Evolutionary conservation across 2,888 invertebrate genomes (phyloP).

Genomic region (Dorcus hopei): DNA sequence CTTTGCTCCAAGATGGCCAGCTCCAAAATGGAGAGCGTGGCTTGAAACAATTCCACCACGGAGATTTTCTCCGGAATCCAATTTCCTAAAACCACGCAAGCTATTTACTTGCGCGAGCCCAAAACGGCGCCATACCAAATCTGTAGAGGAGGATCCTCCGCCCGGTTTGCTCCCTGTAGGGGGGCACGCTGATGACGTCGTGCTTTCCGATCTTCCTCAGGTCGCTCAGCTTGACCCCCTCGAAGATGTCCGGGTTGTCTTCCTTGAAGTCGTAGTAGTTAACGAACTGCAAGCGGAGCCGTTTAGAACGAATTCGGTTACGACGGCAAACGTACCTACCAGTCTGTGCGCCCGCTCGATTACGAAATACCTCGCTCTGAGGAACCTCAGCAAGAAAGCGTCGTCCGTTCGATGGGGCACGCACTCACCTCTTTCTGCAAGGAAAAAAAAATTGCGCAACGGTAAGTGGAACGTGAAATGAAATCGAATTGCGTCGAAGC

Average conservation of each 20-base stretch:
- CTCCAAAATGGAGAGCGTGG: constrained; percentile 67
- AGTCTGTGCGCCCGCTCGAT: constrained; percentile 69
- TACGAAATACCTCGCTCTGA: constrained; percentile 71
- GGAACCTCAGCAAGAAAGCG: constrained; percentile 68
- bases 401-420: constrained; percentile 74
- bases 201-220: constrained; percentile 65
- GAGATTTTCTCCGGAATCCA: constrained; percentile 70
- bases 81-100: constrained; percentile 52
- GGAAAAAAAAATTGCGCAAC: neutral
- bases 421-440: constrained; percentile 70
- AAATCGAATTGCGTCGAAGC: too few relatives aligned
- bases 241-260: constrained; percentile 65
- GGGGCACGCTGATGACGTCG: constrained; percentile 68
- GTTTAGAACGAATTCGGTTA: neutral
- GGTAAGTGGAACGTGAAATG: neutral
- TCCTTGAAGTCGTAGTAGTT: constrained; percentile 75
- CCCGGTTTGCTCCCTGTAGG: constrained; percentile 73
- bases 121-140: constrained; percentile 53
- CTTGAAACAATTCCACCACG: constrained; percentile 69
- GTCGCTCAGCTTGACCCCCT: constrained; percentile 64
- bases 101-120: neutral
- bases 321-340: constrained; percentile 53
- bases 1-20: constrained; percentile 71
- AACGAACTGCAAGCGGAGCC: constrained; percentile 57
- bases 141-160: constrained; percentile 69